These are phyloP conservation scores for Torymus tubicola DNA, from an alignment of 2,888 invertebrate genomes.

Conservation along the genomic window DNA sequence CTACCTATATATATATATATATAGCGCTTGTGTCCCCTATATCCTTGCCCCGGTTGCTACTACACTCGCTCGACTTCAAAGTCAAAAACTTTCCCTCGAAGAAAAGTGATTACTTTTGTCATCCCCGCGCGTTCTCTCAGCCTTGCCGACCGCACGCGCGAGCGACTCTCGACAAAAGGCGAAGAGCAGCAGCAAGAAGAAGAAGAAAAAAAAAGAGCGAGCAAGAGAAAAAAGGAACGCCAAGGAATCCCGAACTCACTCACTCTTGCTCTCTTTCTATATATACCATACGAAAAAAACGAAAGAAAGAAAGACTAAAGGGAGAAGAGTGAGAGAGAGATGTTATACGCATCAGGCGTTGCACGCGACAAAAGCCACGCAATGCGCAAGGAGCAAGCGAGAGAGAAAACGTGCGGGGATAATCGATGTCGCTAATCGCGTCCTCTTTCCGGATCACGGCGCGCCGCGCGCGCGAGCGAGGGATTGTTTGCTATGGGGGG, in stretches of 20 bases:
- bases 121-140: not conserved
- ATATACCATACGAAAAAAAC: not conserved
- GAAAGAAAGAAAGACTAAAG: constrained; percentile 3
- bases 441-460: constrained; percentile 56
- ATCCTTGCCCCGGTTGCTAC: too few species aligned
- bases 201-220: not conserved
- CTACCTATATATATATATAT: too few species aligned
- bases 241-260: not conserved
- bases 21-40: not conserved
- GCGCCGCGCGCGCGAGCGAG: constrained; percentile 20
- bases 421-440: constrained; percentile 59
- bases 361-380: not conserved
- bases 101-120: constrained; percentile 59
- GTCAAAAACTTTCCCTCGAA: constrained; percentile 50
- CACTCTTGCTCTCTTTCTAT: not conserved
- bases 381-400: constrained; percentile 4
- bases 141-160: constrained; percentile 51
- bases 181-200: not conserved
- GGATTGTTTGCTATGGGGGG: constrained; percentile 47
- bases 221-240: not conserved
- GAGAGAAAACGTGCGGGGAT: constrained; percentile 22
- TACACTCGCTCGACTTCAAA: constrained; percentile 55
- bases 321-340: constrained; percentile 1
- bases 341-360: constrained; percentile 17
- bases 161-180: constrained; percentile 51